Base-by-base conservation (phyloP, 2,888 invertebrate genomes). In the Drosophila paramelanica region DNA sequence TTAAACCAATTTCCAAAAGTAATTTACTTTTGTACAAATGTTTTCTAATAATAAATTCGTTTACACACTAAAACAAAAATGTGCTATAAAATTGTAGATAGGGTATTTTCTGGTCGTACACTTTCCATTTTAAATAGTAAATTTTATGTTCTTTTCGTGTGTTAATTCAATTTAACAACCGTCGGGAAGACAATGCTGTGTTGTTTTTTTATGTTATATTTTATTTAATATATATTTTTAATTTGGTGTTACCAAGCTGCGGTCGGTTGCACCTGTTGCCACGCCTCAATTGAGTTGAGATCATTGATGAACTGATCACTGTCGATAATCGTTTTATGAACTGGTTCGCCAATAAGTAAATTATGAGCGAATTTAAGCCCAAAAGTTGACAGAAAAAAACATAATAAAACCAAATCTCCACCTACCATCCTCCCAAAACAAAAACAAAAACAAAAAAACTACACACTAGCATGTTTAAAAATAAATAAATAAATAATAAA, bases 271-370 rank as follows among this genome's bases (percentile, higher is more conserved):
- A 52, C 8, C 47, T 67, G 33, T 58, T 5, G 52, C 49, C 67
- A 59, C 47, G 57, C 76, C 67, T 41, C 39, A 61, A 58, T 42
- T 51, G 43, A 11, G 72, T 56, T 75, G 72, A 77, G 77, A 67
- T 73, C 73, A 77, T 67, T 77, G 59, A 56, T 55, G 57, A 43
- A 64, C 39, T 25, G 39, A 69, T 33, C 33, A 39, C 13, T 39
- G 14, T 14, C 41, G 41, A 13, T 8, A 45, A 25, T 38, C 25
- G 36, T 1, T 31, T 33, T 39, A 38, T 42, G 41, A 65, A 76
- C 73, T 76, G 62, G 71, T 71, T 71, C 53, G 50, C 49, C 25
- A 25, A 55, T 25, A 11, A 25, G 11, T 51, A 55, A 41, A 41
- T 51, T 51, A 33, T 49, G 60, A 5, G 49, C 33, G 51, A 51